Conservation (phyloP, 2,113 vertebrate genomes). For the Choloepus hoffmanni region DNA sequence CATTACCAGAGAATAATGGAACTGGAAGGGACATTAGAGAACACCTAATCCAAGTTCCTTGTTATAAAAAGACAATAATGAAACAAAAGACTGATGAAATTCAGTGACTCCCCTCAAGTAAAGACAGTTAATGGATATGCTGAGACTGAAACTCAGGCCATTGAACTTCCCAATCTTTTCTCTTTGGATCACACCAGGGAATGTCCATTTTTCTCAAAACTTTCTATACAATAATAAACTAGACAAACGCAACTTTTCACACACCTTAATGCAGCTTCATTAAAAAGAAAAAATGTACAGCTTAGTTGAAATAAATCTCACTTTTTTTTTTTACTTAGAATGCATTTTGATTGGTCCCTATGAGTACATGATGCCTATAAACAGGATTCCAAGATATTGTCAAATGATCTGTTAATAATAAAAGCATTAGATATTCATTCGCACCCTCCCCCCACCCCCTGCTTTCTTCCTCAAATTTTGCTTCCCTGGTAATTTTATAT, state of each 20-base stretch:
- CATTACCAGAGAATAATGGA: neutral
- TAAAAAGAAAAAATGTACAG: slow-evolving; percentile 12
- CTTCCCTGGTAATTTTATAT: neutral
- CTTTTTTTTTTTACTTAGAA: neutral
- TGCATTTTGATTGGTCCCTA: neutral
- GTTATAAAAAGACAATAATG: neutral
- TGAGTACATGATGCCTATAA: neutral
- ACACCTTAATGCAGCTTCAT: neutral
- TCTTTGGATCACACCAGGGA: neutral
- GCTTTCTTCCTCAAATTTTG: neutral
- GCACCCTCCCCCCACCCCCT: neutral
- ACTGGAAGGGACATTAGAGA: neutral
- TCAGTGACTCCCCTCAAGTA: neutral
- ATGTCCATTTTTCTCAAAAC: neutral
- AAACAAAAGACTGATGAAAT: neutral
- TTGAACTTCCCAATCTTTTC: neutral
- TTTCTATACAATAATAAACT: neutral
- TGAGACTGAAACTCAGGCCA: neutral
- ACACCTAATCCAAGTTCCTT: neutral
- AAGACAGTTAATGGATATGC: neutral
- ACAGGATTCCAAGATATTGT: neutral
- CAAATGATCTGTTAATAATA: neutral
- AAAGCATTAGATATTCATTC: slow-evolving; percentile 11
- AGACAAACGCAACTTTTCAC: neutral
- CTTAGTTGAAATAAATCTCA: neutral